A percentile compares a stretch with the other conserved stretches of the same genome.
Evolutionary conservation across 2,888 invertebrate species (phyloP).

Genomic region (Aporophyla nigra): DNA sequence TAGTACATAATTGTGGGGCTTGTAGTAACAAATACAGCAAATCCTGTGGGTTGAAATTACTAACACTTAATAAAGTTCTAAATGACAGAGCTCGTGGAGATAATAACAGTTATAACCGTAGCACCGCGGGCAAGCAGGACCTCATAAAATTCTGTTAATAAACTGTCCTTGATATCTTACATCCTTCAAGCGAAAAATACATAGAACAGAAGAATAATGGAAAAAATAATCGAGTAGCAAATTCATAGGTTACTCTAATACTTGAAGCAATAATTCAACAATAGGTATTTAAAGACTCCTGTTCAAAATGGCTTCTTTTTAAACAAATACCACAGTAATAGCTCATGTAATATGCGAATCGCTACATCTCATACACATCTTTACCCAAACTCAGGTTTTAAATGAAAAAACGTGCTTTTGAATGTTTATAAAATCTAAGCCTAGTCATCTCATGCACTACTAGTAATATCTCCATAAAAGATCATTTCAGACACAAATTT

Average conservation of each 20-base stretch:
- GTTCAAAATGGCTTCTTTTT: neutral
- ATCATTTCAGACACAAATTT: neutral
- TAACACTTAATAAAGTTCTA: slow-evolving; percentile 13
- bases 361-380: neutral
- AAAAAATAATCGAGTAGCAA: neutral
- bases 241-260: neutral
- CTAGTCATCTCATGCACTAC: neutral
- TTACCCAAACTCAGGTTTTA: neutral
- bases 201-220: neutral
- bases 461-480: neutral
- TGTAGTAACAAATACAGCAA: neutral
- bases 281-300: neutral
- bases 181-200: neutral
- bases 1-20: no score
- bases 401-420: no score
- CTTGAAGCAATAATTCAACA: neutral
- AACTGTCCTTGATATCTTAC: neutral
- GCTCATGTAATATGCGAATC: neutral
- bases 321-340: neutral
- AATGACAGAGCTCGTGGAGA: neutral
- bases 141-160: neutral
- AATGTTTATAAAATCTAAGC: neutral
- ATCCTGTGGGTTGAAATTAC: slow-evolving; percentile 1
- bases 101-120: neutral
- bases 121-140: no score